These are phyloP conservation scores for Tipula lateralis DNA, from an alignment of 2,888 invertebrate species.

Conservation along the genomic window DNA sequence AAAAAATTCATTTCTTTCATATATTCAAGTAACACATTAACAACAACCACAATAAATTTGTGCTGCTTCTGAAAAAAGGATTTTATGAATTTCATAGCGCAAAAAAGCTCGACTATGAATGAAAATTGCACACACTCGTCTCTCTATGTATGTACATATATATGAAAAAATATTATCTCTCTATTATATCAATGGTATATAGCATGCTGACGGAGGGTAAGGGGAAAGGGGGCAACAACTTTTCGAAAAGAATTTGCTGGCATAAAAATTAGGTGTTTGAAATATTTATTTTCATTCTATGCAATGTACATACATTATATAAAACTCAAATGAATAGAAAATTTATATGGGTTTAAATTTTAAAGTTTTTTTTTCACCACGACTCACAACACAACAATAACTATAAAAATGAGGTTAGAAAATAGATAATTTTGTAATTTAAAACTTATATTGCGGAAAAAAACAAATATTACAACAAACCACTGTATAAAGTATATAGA, in stretches of 20 bases:
- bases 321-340: not conserved
- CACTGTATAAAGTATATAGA: too few species aligned
- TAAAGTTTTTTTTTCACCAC: not conserved
- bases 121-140: not conserved
- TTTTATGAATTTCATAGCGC: not conserved
- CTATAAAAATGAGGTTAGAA: not conserved
- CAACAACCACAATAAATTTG: not conserved
- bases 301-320: not conserved
- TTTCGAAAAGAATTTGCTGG: not conserved
- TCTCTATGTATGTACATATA: too few species aligned
- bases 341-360: not conserved
- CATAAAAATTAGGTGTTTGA: not conserved
- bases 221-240: not conserved
- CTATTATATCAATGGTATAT: not conserved
- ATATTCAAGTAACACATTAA: not conserved
- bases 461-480: too few species aligned
- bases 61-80: not conserved
- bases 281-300: not conserved
- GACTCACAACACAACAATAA: not conserved
- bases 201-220: too few species aligned
- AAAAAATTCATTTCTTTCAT: not conserved
- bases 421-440: conserved; percentile 19
- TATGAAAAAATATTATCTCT: not conserved
- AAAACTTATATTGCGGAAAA: not conserved
- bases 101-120: not conserved